Percentiles rank a stretch among this genome's conserved stretches.
Evolutionary conservation across 2,797 vertebrate genomes (phyloP).

Genomic region (Spheniscus humboldti): DNA sequence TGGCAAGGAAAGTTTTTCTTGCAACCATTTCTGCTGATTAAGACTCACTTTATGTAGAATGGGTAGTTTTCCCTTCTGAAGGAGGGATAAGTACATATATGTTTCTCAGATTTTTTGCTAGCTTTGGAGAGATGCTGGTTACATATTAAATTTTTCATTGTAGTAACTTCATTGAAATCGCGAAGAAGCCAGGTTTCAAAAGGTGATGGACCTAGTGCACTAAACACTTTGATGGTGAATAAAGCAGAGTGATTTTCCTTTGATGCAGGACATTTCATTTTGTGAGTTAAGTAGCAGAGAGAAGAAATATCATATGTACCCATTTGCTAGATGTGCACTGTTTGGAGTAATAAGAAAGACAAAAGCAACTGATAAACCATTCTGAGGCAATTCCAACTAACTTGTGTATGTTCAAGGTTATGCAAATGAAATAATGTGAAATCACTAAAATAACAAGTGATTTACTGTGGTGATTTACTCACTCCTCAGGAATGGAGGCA

Average conservation of each 20-base stretch:
- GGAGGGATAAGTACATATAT: fast-evolving
- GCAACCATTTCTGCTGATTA: not conserved
- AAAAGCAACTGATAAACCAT: not conserved
- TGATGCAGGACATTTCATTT: not conserved
- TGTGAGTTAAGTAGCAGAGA: not conserved
- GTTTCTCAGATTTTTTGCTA: not conserved
- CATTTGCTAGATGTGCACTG: not conserved
- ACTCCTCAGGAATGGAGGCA: not conserved
- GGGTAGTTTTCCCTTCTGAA: not conserved
- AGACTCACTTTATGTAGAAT: not conserved
- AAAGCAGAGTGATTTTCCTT: not conserved
- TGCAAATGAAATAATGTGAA: not conserved
- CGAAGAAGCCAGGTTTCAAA: not conserved
- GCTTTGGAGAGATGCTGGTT: not conserved
- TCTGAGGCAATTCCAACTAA: not conserved
- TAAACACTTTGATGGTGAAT: fast-evolving
- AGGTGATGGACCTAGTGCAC: not conserved
- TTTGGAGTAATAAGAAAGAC: not conserved
- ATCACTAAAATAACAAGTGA: not conserved
- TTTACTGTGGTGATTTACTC: not conserved
- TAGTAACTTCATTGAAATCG: not conserved
- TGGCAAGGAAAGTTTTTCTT: not conserved
- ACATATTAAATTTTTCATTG: not conserved
- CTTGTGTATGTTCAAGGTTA: not conserved
- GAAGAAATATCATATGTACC: not conserved